A percentile compares a stretch with the other conserved stretches of the same genome.
Conservation (phyloP, 2,888 invertebrate species). For the Cynaeus angustus region DNA sequence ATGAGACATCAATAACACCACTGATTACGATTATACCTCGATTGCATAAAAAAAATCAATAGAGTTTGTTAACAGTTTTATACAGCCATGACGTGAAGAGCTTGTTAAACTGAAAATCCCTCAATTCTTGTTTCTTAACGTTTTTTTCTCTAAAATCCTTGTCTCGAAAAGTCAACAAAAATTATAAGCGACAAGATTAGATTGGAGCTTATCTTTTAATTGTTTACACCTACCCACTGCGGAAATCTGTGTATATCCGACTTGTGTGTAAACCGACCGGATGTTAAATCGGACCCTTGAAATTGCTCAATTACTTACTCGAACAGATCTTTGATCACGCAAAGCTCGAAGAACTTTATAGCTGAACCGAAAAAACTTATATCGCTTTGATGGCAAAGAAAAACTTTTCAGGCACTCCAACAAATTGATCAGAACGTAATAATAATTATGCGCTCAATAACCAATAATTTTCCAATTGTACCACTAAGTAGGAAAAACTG, state of each 20-base stretch:
- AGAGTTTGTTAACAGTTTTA: too few relatives aligned
- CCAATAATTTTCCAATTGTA: slow-evolving; percentile 23
- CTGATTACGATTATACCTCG: too few relatives aligned
- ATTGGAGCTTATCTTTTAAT: slow-evolving; percentile 12
- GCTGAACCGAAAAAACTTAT: slow-evolving; percentile 21
- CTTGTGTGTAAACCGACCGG: slow-evolving; percentile 24
- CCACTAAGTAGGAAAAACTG: background rate
- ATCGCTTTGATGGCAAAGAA: slow-evolving; percentile 28
- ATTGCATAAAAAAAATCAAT: background rate
- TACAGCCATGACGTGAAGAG: too few relatives aligned
- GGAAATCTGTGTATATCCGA: slow-evolving; percentile 25
- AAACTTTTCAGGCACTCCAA: slow-evolving; percentile 32
- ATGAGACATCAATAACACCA: too few relatives aligned
- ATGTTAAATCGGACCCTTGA: slow-evolving; percentile 44
- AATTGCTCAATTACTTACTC: slow-evolving; percentile 46
- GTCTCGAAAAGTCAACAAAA: background rate
- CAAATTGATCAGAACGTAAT: slow-evolving; percentile 22
- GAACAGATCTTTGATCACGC: slow-evolving; percentile 46
- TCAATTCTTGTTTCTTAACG: background rate
- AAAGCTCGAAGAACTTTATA: slow-evolving; percentile 31
- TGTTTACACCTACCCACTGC: slow-evolving; percentile 19
- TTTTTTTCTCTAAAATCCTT: background rate
- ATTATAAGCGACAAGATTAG: slow-evolving; percentile 5
- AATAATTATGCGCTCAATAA: slow-evolving; percentile 9
- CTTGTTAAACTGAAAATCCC: too few relatives aligned